Base-by-base conservation (phyloP, 2,888 invertebrate genomes). In the Hybos culiciformis region DNA sequence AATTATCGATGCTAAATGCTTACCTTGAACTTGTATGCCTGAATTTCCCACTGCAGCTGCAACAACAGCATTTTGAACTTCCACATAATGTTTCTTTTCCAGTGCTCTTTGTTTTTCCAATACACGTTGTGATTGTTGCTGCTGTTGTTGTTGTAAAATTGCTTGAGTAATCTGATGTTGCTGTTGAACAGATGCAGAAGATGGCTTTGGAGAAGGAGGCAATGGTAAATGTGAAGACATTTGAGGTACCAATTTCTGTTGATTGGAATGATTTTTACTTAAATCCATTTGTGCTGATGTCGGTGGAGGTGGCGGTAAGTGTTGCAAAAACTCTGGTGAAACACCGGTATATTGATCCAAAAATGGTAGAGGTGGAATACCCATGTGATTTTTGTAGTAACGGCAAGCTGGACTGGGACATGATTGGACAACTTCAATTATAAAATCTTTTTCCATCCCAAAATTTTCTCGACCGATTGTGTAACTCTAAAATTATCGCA, bases 351-450 rank as follows among this genome's bases (percentile, higher is more conserved):
- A 65, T 43, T 65, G 63, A 34, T 67, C 67, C 57, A 66, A 62
- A 44, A 62, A 67, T 6, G 65, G 59, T 50, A 64, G 52, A 3
- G 65, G 62, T 11, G 70, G 67, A 43, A 72, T 61, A 47, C 72
- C 83, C 63, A 86, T 69, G 59, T 86, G 86, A 58, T 80, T 85
- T 61, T 88, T 88, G 59, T 86, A 87, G 59, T 84, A 87, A 20
- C 86, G 78, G 59, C 87, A 88, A 12, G 85, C 84, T 9, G 85
- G 85, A 63, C 86, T 86, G 0, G 87, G 86, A 55, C 87, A 88
- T 53, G 86, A 86, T 59, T 87, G 86, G 14, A 87, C 85, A 20
- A 88, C 86, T 66, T 88, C 87, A 42, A 87, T 74, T 39, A 88
- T 86, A 55, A 87, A 87, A 57, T 87, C 87, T 56, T 87, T 86